A percentile compares a stretch with the other conserved stretches of the same genome.
phyloP scores from a whole-genome alignment of 1,140 invertebrate genomes.

The Leptinotarsa texana region DNA sequence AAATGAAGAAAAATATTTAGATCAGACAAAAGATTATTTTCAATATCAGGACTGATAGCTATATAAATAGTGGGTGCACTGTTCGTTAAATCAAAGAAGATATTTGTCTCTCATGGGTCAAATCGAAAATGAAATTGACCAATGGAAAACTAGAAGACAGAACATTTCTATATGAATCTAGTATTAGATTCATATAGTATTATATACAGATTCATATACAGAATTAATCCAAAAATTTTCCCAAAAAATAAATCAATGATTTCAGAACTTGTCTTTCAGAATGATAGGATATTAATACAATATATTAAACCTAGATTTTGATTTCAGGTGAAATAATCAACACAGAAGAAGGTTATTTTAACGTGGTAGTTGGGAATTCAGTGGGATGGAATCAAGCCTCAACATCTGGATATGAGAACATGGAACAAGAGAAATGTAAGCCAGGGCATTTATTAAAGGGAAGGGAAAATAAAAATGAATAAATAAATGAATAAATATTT shows the following conservation, averaged over 20 bases:
- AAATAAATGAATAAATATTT: conserved; percentile 2
- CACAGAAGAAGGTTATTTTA: conserved; percentile 2
- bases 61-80: too few species aligned
- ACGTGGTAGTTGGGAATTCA: neutral
- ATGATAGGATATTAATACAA: neutral
- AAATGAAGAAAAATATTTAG: neutral
- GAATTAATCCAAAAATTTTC: too few species aligned
- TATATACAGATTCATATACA: too few species aligned
- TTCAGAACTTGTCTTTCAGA: too few species aligned
- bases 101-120: too few species aligned
- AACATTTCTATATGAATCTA: too few species aligned
- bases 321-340: conserved; percentile 8
- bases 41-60: too few species aligned
- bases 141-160: too few species aligned
- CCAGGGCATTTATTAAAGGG: neutral
- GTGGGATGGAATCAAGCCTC: neutral
- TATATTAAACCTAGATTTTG: conserved; percentile 1
- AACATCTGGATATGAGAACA: conserved; percentile 1
- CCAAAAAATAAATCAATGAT: too few species aligned
- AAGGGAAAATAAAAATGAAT: conserved; percentile 4
- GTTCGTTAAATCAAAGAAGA: too few species aligned
- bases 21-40: neutral
- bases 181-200: too few species aligned
- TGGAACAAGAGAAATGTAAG: conserved; percentile 8
- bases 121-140: too few species aligned